phyloP scores from a whole-genome alignment of 2,113 vertebrate species.

The Pluvianellus socialis region DNA sequence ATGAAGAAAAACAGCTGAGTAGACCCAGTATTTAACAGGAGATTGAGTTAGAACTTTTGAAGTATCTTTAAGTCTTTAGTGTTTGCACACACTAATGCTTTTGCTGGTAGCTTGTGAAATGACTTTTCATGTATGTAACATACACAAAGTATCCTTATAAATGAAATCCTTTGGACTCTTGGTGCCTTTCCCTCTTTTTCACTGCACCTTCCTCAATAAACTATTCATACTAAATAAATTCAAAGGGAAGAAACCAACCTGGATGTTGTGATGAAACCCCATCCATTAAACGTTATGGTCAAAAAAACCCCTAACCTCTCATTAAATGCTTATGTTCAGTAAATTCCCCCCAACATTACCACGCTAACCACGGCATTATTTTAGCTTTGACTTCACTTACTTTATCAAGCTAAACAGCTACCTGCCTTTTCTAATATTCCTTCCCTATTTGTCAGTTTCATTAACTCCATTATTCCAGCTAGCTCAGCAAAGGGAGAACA shows the following conservation, averaged over 20 bases:
- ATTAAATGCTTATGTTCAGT: not conserved
- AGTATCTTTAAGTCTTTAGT: not conserved
- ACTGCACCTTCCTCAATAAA: not conserved
- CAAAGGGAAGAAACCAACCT: not conserved
- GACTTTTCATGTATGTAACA: not conserved
- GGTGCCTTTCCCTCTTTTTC: not conserved
- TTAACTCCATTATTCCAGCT: not conserved
- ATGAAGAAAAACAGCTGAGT: not conserved
- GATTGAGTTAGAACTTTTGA: not conserved
- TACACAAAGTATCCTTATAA: not conserved
- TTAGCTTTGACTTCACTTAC: not conserved
- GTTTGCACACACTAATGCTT: not conserved
- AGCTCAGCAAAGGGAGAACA: not conserved
- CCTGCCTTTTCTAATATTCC: not conserved
- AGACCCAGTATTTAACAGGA: not conserved
- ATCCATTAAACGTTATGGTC: not conserved
- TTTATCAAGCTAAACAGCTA: not conserved
- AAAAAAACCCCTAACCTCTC: not conserved
- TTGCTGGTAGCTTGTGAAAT: not conserved
- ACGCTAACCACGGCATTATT: not conserved
- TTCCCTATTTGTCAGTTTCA: not conserved
- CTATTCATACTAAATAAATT: not conserved
- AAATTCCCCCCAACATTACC: not conserved
- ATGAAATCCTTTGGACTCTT: not conserved
- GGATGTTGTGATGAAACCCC: not conserved